Base-by-base conservation (phyloP, 2,888 invertebrate species). In the Nymphalis polychloros region DNA sequence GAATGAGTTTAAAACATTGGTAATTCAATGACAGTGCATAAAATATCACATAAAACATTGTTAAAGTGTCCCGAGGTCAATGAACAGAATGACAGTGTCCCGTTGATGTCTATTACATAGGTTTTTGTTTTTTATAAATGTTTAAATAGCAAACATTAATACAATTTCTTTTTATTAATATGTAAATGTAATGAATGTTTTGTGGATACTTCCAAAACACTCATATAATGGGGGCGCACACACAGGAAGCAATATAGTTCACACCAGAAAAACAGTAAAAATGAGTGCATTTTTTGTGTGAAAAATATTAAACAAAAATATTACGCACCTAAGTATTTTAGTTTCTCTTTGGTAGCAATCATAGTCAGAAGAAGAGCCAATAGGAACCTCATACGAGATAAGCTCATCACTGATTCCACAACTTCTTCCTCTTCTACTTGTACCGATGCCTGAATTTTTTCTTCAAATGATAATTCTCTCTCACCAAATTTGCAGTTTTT, bases 351-450 rank as follows among this genome's bases (percentile, higher is more conserved):
- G n/a, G 95, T 95, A 20, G 97, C 97, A 73, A 97, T 97, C 86
- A 96, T 96, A 78, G 97, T 97, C 64, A 97, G 87, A 53, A 97
- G 93, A 55, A 97, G 95, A 2, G 97, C 97, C 73, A 97, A 92
- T 50, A 97, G 93, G 74, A 96, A 94, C 68, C 97, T 93, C 94
- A 97, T 95, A 75, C 95, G 95, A 64, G 96, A 95, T 47, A 97
- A 89, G 1, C 93, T 93, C 94, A 96, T 96, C 8, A 89, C 88
- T 1, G 94, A 90, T 69, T 87, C 87, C 53, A 84, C 66, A 19
- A 66, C 90, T 41, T 87, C 86, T 27, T 86, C 82, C 70, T 88
- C 92, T 67, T 89, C 90, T n/a, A 80, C 75, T 47, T 85, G 73
- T 10, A 85, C 79, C 1, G 85, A 81, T 1, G 77, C 80, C 68